Conservation (phyloP, 2,797 vertebrate genomes). For the Chromis chromis region DNA sequence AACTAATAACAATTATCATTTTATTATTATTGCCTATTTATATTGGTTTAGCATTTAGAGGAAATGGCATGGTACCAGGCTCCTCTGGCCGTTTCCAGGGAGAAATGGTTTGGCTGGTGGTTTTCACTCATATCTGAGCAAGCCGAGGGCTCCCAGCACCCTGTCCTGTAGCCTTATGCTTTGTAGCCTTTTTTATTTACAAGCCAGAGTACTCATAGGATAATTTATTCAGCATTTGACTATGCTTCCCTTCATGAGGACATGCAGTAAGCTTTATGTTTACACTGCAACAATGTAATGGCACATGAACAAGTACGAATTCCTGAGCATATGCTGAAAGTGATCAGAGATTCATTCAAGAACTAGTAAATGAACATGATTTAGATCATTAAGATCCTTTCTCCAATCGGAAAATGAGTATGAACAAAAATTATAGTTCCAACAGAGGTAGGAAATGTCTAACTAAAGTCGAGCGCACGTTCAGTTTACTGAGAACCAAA, state of each 20-base stretch:
- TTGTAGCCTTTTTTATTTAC: constrained; percentile 36
- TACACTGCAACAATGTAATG: not conserved
- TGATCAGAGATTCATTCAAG: not conserved
- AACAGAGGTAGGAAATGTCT: not conserved
- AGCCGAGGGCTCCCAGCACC: not conserved
- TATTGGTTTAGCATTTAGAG: constrained; percentile 19
- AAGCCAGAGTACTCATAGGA: not conserved
- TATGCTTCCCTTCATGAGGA: not conserved
- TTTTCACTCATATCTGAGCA: constrained; percentile 24
- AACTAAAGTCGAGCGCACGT: not conserved
- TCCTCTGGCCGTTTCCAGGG: constrained; percentile 23
- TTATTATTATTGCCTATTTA: constrained; percentile 15
- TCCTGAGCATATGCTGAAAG: not conserved
- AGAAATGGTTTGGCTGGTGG: constrained; percentile 11
- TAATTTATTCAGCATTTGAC: not conserved
- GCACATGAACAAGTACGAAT: constrained; percentile 13
- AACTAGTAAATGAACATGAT: not conserved
- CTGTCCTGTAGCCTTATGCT: constrained; percentile 39
- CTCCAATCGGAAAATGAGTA: not conserved
- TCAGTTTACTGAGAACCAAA: not conserved
- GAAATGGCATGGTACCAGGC: not conserved
- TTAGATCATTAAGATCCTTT: not conserved
- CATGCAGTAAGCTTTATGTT: not conserved
- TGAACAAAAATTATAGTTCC: constrained; percentile 4
- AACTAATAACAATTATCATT: not conserved